These are phyloP conservation scores for Synergus itoensis DNA, from an alignment of 2,888 invertebrate genomes.

Conservation along the genomic window DNA sequence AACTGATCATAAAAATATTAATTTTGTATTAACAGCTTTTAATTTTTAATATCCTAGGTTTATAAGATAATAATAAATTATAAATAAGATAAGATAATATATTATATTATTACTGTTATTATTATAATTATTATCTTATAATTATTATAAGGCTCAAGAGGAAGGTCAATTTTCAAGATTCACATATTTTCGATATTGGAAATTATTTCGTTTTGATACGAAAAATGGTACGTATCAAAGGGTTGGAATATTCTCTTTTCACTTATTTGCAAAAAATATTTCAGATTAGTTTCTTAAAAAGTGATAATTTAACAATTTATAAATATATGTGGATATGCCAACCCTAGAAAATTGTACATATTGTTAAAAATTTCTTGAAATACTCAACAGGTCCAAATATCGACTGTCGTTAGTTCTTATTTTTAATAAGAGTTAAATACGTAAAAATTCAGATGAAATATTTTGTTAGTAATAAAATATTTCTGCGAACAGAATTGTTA, in stretches of 20 bases:
- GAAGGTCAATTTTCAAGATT: too few species aligned
- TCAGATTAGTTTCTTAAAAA: background rate
- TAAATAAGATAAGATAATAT: background rate
- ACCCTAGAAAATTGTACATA: background rate
- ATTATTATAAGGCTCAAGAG: background rate
- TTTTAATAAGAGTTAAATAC: background rate
- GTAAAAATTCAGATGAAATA: background rate
- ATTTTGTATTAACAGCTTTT: background rate
- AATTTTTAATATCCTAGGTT: background rate
- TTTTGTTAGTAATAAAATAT: background rate
- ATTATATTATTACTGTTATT: too few species aligned
- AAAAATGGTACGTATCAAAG: too few species aligned
- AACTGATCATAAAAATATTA: background rate
- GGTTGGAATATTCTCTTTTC: background rate
- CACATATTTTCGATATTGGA: too few species aligned
- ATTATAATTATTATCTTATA: too few species aligned
- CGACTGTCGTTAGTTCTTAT: background rate
- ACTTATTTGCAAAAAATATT: background rate
- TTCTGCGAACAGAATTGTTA: background rate
- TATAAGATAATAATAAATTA: background rate
- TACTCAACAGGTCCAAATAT: background rate
- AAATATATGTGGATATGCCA: background rate
- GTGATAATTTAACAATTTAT: background rate
- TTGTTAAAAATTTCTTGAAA: background rate
- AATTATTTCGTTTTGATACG: too few species aligned